phyloP scores from a whole-genome alignment of 2,113 vertebrate species.

The Neopipo cinnamomea region DNA sequence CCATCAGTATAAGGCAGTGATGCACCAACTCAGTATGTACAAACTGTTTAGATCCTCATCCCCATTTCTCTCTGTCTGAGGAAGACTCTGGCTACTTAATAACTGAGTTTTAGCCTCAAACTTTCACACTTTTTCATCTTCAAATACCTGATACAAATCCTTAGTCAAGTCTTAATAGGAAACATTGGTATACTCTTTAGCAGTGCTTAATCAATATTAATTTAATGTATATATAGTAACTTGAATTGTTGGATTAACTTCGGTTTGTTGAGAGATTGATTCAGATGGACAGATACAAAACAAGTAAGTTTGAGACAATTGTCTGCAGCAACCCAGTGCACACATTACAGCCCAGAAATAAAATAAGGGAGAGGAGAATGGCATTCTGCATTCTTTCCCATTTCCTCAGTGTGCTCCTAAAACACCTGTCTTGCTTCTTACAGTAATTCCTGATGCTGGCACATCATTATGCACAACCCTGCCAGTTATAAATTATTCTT shows the following conservation, averaged over 20 bases:
- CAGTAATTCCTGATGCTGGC: neutral
- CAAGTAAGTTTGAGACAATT: neutral
- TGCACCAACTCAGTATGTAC: accelerated
- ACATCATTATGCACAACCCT: neutral
- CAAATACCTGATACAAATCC: neutral
- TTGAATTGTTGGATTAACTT: neutral
- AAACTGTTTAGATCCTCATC: neutral
- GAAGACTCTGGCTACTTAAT: neutral
- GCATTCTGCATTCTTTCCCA: neutral
- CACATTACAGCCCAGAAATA: neutral
- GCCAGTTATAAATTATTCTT: neutral
- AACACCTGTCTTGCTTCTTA: neutral
- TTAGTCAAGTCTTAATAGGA: neutral
- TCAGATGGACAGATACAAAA: neutral
- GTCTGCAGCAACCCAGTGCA: neutral
- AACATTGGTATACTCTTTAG: neutral
- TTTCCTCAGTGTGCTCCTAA: neutral
- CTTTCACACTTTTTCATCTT: neutral
- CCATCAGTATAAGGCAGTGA: neutral
- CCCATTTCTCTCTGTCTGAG: neutral
- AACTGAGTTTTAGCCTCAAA: neutral
- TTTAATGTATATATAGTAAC: neutral
- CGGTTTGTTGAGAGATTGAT: neutral
- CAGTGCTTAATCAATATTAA: neutral
- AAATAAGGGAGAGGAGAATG: neutral